Percentiles rank a stretch among this genome's conserved stretches.
These are phyloP conservation scores for Lasioglossum lativentre DNA, from an alignment of 2,888 invertebrate species.

Conservation along the genomic window DNA sequence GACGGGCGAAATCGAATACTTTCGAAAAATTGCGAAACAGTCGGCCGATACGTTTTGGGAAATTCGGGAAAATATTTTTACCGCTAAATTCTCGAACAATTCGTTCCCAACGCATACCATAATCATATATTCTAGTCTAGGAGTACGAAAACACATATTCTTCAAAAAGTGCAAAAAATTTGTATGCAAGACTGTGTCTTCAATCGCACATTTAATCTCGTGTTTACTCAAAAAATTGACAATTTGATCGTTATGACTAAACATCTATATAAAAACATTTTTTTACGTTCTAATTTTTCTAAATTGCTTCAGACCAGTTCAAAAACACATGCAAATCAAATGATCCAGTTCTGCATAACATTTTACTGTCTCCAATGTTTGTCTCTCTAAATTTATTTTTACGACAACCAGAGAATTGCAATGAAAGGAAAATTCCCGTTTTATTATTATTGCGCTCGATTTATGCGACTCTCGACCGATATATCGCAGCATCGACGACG, in stretches of 20 bases:
- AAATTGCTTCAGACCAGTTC: too few species aligned
- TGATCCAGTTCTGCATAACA: too few species aligned
- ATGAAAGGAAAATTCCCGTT: background rate
- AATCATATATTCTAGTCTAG: background rate
- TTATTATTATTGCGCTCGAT: background rate
- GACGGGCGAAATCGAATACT: background rate
- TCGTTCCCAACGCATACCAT: background rate
- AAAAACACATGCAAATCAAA: too few species aligned
- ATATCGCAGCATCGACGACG: background rate
- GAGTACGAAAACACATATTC: background rate
- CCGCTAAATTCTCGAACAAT: background rate
- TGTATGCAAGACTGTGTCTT: too few species aligned
- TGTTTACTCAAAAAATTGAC: too few species aligned
- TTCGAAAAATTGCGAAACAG: slow-evolving; percentile 6
- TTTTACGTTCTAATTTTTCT: too few species aligned
- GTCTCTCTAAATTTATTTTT: background rate
- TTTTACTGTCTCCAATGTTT: background rate
- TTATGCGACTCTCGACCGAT: background rate
- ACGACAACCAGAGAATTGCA: background rate
- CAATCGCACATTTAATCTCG: too few species aligned
- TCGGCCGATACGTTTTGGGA: background rate
- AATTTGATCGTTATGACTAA: too few species aligned
- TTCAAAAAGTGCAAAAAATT: too few species aligned
- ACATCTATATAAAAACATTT: too few species aligned
- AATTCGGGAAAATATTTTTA: slow-evolving; percentile 14